Conservation (phyloP, 1,140 invertebrate genomes). For the Drosophila ogumai region DNA sequence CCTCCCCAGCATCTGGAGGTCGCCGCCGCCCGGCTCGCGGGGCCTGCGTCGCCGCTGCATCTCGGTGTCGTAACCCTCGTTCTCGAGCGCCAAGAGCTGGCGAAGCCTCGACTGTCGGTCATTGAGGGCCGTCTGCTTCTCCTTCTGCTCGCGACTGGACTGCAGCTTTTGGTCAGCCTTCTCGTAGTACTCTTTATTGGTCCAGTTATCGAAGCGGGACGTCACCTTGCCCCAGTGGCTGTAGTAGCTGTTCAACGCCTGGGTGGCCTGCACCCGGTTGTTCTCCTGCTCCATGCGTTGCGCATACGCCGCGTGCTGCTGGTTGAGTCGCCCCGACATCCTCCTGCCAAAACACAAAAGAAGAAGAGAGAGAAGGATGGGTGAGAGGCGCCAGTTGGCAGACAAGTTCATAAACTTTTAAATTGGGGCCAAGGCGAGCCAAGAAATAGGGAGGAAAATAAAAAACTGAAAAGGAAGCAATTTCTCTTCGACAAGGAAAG, state of each 20-base stretch:
- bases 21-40: slow-evolving; percentile 7
- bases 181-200: slow-evolving; percentile 85
- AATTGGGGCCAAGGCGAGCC: slow-evolving; percentile 86
- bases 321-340: slow-evolving; percentile 67
- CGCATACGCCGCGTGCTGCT: slow-evolving; percentile 75
- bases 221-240: slow-evolving; percentile 83
- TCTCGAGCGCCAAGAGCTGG: slow-evolving; percentile 86
- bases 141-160: slow-evolving; percentile 76
- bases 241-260: slow-evolving; percentile 78
- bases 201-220: slow-evolving; percentile 85
- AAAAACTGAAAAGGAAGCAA: slow-evolving; percentile 9
- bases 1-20: slow-evolving; percentile 77
- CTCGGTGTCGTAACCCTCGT: slow-evolving; percentile 84
- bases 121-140: slow-evolving; percentile 85
- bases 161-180: slow-evolving; percentile 84
- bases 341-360: slow-evolving; percentile 85
- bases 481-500: slow-evolving; percentile 19
- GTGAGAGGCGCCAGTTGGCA: slow-evolving; percentile 68
- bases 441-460: background rate
- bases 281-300: slow-evolving; percentile 71
- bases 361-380: slow-evolving; percentile 2
- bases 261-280: slow-evolving; percentile 69
- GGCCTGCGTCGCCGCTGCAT: slow-evolving; percentile 67
- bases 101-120: slow-evolving; percentile 85
- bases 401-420: slow-evolving; percentile 88